Evolutionary conservation across 2,888 invertebrate species (phyloP), one percentile per base, ranked within the genome.

Genomic region (Agriopis leucophaearia): DNA sequence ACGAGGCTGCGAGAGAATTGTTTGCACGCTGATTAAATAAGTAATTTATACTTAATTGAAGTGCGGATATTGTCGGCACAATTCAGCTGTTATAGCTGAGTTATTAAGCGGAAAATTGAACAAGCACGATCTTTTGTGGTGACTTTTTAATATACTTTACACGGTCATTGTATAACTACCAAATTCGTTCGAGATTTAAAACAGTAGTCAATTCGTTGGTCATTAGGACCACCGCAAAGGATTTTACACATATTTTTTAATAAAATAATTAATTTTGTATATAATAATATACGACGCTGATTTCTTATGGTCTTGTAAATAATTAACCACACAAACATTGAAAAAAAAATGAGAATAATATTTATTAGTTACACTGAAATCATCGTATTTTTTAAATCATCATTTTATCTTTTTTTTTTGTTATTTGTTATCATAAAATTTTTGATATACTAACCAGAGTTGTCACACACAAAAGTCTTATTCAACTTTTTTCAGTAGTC

Each of bases 1-100:
- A 78, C 78, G 80, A 76, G 78, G 78, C 77, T 82, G 77, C 66
- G 66, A 63, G 73, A 73, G 66, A 74, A 72, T 74, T 74, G 70
- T 56, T 65, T 65, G 65, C 44, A 64, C 66, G 66, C 74, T 82
- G 78, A 81, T 83, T 81, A 78, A 71, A 76, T 73, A 70, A 74
- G 71, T 79, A 78, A 82, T 81, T 79, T 79, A 74, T 61, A 71
- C 48, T 71, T 73, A 74, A 75, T 78, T 61, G 66, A 64, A 70
- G 67, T 64, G 64, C 64, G 63, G 61, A 61, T 66, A 66, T 61
- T 50, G 51, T 35, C 40, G 54, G 60, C 44, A 66, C 66, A 68
- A 60, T 61, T 65, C 61, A 71, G 63, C 59, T 58, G 63, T 69
- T 69, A 66, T 66, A 68, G 45, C 62, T 64, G 66, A 73, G 66